Evolutionary conservation across 2,113 vertebrate species (phyloP), one percentile per base, ranked within the genome.

Genomic region (Festucalex cinctus): DNA sequence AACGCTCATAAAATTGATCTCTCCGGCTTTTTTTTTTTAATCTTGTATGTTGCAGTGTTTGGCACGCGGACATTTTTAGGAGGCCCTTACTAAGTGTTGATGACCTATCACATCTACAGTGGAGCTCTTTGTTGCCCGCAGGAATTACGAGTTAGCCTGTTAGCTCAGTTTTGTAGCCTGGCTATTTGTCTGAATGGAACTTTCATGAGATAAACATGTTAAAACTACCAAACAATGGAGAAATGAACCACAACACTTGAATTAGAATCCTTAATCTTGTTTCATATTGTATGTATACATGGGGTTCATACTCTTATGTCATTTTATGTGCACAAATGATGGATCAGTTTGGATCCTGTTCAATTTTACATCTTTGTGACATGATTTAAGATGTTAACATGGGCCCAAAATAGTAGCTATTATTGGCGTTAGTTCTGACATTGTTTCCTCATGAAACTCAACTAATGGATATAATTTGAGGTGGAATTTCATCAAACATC

Each of bases 1-100:
- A 61, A 61, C 6, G 36, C 32, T 37, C 58, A 37, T 36, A 20
- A 60, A 22, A 61, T 60, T 57, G 26, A 57, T 57, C 54, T 32
- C 17, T 32, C 6, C 2, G 54, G 14, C 5, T 57, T 28, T 28
- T 56, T 56, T 49, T 56, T 28, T 32, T 14, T 13, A 5, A 19
- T 57, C 26, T 26, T 6, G 14, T 57, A 32, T 32, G 54, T 57
- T 57, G 54, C 26, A 19, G 54, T 17, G 5, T 28, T 57, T 4
- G 9, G 48, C 20, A 51, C 20, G 6, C 10, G 12, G 2, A 22
- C 51, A 20, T n/a, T 54, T 26, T 32, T 32, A 32, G 2, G 48
- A 51, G 48, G 48, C 48, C 48, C 20, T 51, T 51, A 51, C 48
- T 19, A 5, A 32, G 54, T 32, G 54, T 57, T 32, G 26, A 57